Evolutionary conservation across 2,888 invertebrate species (phyloP), one percentile per base, ranked within the genome.

Genomic region (Brachylomia viminalis): DNA sequence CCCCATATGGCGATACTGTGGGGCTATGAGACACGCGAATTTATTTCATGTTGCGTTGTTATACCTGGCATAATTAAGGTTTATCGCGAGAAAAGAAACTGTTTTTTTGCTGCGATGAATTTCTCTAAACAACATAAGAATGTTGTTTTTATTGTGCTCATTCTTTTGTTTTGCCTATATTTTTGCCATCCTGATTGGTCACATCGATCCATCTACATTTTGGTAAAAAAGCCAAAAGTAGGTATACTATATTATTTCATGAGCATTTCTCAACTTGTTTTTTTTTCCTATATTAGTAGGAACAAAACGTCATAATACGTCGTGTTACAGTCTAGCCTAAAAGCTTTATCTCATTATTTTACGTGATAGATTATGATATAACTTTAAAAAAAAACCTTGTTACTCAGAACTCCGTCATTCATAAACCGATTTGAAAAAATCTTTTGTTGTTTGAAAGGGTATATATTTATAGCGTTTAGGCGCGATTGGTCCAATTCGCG

Each of bases 1-100:
- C 74, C 80, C 65, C 66, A 75, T 87, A 82, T 69, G 73, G 45
- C 61, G 58, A 66, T 59, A 61, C 56, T 20, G 77, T 75, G 20
- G 81, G 84, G 86, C 82, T 67, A 70, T 52, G 56, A 81, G 38
- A 83, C 49, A 49, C 45, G 33, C 23, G 72, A 77, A 77, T 84
- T 80, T 72, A 83, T 80, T 74, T 56, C 38, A 72, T 23, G 15
- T 38, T 61, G 49, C 59, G 42, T 61, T 74, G 30, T 79, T 73
- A 75, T 75, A 73, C 6, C 30, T 58, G 45, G n/a, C 54, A 71
- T 68, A 74, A 56, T 64, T 82, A 66, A 66, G 30, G 33, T 65
- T 78, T 82, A 75, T 45, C 23, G 23, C 49, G 5, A 62, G 52
- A 54, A 49, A 67, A 68, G 67, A 67, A 67, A 54, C 45, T 74